phyloP scores from a whole-genome alignment of 2,797 vertebrate species.

The Etheostoma perlongum region DNA sequence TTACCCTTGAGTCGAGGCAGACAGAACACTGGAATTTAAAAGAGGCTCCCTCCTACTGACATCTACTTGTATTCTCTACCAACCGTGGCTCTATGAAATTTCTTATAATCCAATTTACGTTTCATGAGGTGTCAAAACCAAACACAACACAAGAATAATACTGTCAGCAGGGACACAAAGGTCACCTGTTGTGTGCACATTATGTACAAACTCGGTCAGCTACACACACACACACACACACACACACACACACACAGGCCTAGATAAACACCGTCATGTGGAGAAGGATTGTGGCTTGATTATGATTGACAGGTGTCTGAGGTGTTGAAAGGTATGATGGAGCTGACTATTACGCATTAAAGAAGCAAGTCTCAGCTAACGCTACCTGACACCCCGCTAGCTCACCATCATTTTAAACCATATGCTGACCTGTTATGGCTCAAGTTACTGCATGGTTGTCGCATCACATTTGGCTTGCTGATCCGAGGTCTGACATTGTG shows the following conservation, averaged over 20 bases:
- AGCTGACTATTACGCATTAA: conserved; percentile 44
- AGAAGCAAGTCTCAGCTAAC: conserved; percentile 45
- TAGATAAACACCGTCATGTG: conserved; percentile 34
- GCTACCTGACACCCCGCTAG: conserved; percentile 57
- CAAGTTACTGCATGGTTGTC: conserved; percentile 63
- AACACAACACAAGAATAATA: conserved; percentile 62
- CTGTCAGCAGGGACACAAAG: conserved; percentile 65
- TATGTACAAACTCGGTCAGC: conserved; percentile 31
- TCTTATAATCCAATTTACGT: conserved; percentile 75
- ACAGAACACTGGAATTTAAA: conserved; percentile 75
- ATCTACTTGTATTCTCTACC: conserved; percentile 58
- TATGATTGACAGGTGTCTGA: conserved; percentile 69
- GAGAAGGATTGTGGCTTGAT: conserved; percentile 24
- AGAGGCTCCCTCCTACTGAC: conserved; percentile 63
- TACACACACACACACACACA: conserved; percentile 30
- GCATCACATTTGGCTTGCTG: conserved; percentile 61
- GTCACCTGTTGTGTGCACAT: conserved; percentile 61
- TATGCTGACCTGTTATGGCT: conserved; percentile 65
- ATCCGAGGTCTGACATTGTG: conserved; percentile 67
- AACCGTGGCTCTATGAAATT: conserved; percentile 61
- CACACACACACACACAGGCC: too few species aligned
- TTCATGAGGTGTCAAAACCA: conserved; percentile 71
- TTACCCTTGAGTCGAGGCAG: conserved; percentile 80
- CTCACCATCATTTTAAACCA: conserved; percentile 59
- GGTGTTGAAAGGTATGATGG: conserved; percentile 62